Evolutionary conservation across 2,113 vertebrate genomes (phyloP), one percentile per base, ranked within the genome.

Genomic region (Brachyhypopomus gauderio): DNA sequence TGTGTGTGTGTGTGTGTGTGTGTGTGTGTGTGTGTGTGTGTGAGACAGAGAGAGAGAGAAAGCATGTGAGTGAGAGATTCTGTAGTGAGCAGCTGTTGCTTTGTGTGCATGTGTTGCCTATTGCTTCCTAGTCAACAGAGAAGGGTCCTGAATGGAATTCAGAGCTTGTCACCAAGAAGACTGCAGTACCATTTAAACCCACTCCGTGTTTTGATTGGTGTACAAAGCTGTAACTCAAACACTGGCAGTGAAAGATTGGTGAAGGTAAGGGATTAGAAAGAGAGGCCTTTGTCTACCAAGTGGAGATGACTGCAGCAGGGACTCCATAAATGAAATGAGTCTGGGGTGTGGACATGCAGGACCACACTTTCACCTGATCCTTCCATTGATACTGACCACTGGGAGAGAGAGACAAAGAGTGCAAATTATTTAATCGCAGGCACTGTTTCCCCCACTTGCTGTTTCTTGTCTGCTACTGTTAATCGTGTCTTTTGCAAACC

Each of bases 201-300:
- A 34, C 45, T 67, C 60, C 73, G 78, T 14, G 23, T 22, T 77
- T 8, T 67, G 73, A 84, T 84, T 84, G 83, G 83, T 36, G 63
- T 41, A 58, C 2, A 7, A 22, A 59, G 23, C 55, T 80, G 83
- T 73, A 45, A 22, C 45, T 84, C 64, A 74, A 9, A 62, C 16
- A 75, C 8, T 16, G 19, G 9, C 25, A 23, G 27, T 1, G n/a
- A 80, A 45, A 34, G 64, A 76, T 72, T 71, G 72, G 72, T 41
- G 27, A 38, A 48, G 60, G 4, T 27, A 22, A 27, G 23, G 22
- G 16, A 17, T 72, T 17, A 52, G 25, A n/a, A 14, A 16, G 38
- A 20, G 23, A 6, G 52, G 69, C 56, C 77, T 75, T 79, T 69
- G 52, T 59, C 48, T 74, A 3, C 27, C n/a, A 27, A 3, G 45